Conservation (phyloP, 2,797 vertebrate species). For the Aselliscus stoliczkanus region DNA sequence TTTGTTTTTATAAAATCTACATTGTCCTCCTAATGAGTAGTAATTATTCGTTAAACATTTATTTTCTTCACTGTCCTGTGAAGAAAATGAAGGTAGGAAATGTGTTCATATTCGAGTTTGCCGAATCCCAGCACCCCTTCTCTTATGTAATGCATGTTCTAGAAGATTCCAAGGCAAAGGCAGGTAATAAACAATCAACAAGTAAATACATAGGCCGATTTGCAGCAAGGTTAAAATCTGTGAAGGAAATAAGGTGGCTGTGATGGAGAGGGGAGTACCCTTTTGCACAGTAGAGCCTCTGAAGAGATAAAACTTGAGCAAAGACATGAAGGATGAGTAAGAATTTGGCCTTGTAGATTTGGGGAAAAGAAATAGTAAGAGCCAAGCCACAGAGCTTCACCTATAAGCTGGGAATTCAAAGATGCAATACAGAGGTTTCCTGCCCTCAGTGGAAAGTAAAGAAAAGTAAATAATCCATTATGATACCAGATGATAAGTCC, state of each 20-base stretch:
- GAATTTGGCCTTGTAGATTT: neutral
- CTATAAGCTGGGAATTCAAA: neutral
- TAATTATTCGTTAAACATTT: neutral
- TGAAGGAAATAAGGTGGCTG: neutral
- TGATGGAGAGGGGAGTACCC: neutral
- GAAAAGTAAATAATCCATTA: neutral
- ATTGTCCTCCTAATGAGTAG: neutral
- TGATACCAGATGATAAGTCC: neutral
- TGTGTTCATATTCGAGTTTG: neutral
- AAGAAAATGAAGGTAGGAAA: neutral
- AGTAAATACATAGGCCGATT: neutral
- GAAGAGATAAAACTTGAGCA: neutral
- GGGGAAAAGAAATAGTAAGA: neutral
- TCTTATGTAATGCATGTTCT: neutral
- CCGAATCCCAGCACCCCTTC: neutral
- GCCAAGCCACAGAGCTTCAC: neutral
- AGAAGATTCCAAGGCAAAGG: neutral
- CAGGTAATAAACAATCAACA: neutral
- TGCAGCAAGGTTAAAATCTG: neutral
- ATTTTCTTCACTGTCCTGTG: neutral
- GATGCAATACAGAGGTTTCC: neutral
- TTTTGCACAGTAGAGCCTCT: neutral
- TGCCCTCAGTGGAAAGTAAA: neutral
- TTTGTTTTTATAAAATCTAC: neutral
- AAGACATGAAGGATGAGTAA: neutral